A percentile compares a stretch with the other conserved stretches of the same genome.
Conservation (phyloP, 2,797 vertebrate genomes). For the Lacerta bilineata region DNA sequence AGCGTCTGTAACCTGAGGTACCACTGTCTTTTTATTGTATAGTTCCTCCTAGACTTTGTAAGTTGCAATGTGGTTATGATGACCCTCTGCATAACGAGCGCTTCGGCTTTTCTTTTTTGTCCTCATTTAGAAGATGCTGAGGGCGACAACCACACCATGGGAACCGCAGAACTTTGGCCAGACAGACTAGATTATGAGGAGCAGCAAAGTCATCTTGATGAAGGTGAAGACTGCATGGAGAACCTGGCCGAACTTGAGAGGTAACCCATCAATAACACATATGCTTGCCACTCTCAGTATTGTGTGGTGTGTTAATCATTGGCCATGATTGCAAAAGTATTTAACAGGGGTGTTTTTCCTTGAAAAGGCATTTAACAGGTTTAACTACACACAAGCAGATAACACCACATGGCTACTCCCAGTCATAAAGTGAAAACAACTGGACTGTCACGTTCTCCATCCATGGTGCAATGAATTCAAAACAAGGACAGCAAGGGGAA, state of each 20-base stretch:
- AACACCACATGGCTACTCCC: background rate
- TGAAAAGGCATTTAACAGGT: background rate
- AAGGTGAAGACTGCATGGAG: slow-evolving; percentile 1
- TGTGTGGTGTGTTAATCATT: background rate
- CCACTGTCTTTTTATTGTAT: no score
- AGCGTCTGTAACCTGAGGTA: no score
- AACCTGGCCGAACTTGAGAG: slow-evolving; percentile 1
- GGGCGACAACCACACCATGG: background rate
- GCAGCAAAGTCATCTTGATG: background rate
- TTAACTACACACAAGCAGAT: background rate
- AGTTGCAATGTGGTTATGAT: background rate
- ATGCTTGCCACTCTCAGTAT: background rate
- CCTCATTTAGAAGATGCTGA: slow-evolving; percentile 3
- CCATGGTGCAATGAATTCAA: no score
- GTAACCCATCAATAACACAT: background rate
- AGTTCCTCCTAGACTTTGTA: background rate
- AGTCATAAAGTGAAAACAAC: background rate
- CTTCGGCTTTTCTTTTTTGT: background rate
- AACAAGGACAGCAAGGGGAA: no score
- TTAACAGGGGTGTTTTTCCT: background rate
- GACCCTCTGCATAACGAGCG: background rate
- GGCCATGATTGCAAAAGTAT: background rate
- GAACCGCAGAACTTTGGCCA: background rate
- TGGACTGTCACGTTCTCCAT: no score
- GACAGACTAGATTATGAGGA: background rate